Evolutionary conservation across 2,797 vertebrate species (phyloP), one percentile per base, ranked within the genome.

Genomic region (Trachops cirrhosus): DNA sequence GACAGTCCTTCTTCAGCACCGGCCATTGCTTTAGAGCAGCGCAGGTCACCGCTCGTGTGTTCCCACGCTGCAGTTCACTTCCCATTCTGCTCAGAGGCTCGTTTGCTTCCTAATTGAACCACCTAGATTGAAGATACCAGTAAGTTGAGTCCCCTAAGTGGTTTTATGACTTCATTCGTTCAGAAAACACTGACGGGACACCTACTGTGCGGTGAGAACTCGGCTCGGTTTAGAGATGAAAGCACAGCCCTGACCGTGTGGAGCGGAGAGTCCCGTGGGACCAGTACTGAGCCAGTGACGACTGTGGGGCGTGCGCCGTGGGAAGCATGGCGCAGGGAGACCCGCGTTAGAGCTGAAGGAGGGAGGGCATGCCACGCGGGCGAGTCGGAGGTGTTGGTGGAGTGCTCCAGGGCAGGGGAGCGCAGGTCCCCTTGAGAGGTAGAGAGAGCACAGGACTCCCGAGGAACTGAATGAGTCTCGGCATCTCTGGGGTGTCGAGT

Each of bases 291-390:
- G 26, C 4, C 9, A 4, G n/a, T 0, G 37, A 15, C 16, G 14
- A 48, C 46, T 1, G 16, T 3, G 16, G 32, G 24, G 12, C 1
- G 2, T 0, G 0, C 9, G 5, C 34, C 50, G 44, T 12, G 37
- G 52, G 46, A 70, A 26, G 39, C 29, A 4, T 0, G 1, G 18
- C 1, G 19, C 19, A 54, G 24, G 82, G 37, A 52, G 78, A 26
- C 44, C 21, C 12, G 44, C 2, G 4, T 8, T 4, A 26, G 18
- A 3, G 14, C 7, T 22, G 19, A 29, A 3, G 3, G 10, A 2
- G 8, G 21, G 2, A 37, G 44, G 22, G 12, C 32, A 46, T 32
- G 48, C n/a, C 6, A 11, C 14, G 0, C 2, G 2, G 3, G 0
- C 50, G 34, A 18, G 11, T 2, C 14, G 18, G n/a, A 70, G 39